Evolutionary conservation across 2,797 vertebrate species (phyloP), one percentile per base, ranked within the genome.

Genomic region (Smutsia gigantea): DNA sequence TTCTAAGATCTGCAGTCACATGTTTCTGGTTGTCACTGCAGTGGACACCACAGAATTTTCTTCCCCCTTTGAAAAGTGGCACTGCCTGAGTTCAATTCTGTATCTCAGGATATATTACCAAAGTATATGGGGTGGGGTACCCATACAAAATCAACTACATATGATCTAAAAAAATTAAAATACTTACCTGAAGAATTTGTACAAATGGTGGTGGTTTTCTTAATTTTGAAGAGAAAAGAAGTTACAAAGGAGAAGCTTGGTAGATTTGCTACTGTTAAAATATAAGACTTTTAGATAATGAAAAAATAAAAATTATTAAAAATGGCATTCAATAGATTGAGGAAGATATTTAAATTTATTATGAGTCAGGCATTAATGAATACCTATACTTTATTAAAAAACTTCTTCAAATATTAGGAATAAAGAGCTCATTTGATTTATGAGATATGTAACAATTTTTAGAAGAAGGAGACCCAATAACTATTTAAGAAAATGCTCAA

Each of bases 351-450:
- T 91, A n/a, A 42, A 55, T 93, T 95, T 46, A 81, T 94, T 96
- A n/a, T 75, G 51, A 88, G 84, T 68, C 5, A 57, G n/a, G 2
- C 95, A 89, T 95, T 95, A 96, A 96, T 92, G 94, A 94, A 57
- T 94, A 92, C 12, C 14, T 77, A 87, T 15, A 23, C 10, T 69
- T 51, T 59, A 88, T 78, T 74, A 92, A 96, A 95, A 90, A 82
- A 53, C 15, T 6, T 55, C 21, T 94, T 95, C 49, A 93, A 69
- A 57, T 94, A 66, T 59, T 64, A 93, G 55, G 53, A 95, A 81
- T 95, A 92, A 87, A 92, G 87, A 81, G 42, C 49, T 96, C 75
- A 77, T 92, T 94, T 95, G 84, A 95, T 79, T 92, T 96, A 64
- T 88, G 55, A 95, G 53, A 61, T 96, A 95, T 85, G 92, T 89